Base-by-base conservation (phyloP, 2,797 vertebrate genomes). In the Poecilia gillii region DNA sequence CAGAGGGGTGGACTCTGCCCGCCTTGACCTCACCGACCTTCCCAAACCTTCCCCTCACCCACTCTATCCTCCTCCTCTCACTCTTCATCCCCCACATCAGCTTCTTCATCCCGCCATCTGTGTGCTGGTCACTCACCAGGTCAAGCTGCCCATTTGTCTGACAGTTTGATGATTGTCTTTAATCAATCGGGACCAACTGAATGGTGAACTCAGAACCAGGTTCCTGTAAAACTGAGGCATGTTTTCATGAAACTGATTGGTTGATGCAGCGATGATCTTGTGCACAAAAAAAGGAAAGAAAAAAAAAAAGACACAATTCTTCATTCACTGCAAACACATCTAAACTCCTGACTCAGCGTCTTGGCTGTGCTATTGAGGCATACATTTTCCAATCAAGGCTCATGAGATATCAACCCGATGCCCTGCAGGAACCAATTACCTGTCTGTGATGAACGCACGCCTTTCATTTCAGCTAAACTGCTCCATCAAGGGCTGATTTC, bases 301-400 rank as follows among this genome's bases (percentile, higher is more conserved):
- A 53, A n/a, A 53, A 20, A 25, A 31, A 59, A 28, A 3, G 49
- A 53, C 49, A 59, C 13, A 31, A 20, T 64, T 36, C 62, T 64
- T 64, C 33, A 36, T 36, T 64, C 62, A 64, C 33, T 36, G 62
- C 31, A 36, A 64, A 64, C 31, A 36, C 59, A 18, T 36, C 14
- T 8, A 93, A 62, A 62, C 82, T 79, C 85, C 91, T 92, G 88
- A 92, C 77, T 94, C 92, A 90, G 93, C 89, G 72, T 78, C 81
- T 92, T 87, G 89, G 77, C 79, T 77, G 73, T 85, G 83, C 89
- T 87, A 89, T 84, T 87, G 86, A 88, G 85, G 93, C 90, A 68
- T 92, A 91, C 94, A 95, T 96, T 95, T 95, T 93, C 90, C 84
- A 86, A 86, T 77, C 84, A 85, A 84, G 76, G 51, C 81, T 85